Evolutionary conservation across 2,888 invertebrate genomes (phyloP).

Genomic region (Meteorus cinctellus): DNA sequence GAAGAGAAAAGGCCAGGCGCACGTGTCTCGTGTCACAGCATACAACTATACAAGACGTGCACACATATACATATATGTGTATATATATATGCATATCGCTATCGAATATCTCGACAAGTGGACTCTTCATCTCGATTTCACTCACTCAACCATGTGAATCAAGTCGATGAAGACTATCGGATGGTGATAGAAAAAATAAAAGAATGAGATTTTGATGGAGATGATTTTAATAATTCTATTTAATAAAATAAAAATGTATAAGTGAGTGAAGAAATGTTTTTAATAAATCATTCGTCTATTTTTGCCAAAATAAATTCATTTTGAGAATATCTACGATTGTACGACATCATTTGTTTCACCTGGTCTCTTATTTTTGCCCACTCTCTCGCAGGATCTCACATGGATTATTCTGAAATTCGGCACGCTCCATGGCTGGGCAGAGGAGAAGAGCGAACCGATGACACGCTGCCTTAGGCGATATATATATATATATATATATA

Average conservation of each 20-base stretch:
- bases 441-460: constrained; percentile 66
- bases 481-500: not conserved
- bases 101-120: constrained; percentile 39
- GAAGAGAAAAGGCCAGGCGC: constrained; percentile 45
- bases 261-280: not conserved
- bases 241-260: not conserved
- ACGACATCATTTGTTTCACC: not conserved
- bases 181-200: constrained; percentile 7
- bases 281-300: not conserved
- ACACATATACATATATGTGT: constrained; percentile 26
- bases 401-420: constrained; percentile 48
- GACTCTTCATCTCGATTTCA: constrained; percentile 38
- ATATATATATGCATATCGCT: constrained; percentile 25
- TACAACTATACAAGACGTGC: constrained; percentile 7
- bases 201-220: not conserved
- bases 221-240: not conserved
- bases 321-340: not conserved
- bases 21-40: constrained; percentile 46
- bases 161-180: constrained; percentile 26
- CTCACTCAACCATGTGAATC: constrained; percentile 34
- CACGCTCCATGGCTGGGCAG: constrained; percentile 45
- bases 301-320: not conserved
- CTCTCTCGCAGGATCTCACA: not conserved
- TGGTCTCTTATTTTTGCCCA: not conserved
- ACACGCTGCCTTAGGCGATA: constrained; percentile 63